Percentiles rank a stretch among this genome's conserved stretches.
Conservation (phyloP, 64 coral and sea anemone species). For the Cladopsammia gracilis region DNA sequence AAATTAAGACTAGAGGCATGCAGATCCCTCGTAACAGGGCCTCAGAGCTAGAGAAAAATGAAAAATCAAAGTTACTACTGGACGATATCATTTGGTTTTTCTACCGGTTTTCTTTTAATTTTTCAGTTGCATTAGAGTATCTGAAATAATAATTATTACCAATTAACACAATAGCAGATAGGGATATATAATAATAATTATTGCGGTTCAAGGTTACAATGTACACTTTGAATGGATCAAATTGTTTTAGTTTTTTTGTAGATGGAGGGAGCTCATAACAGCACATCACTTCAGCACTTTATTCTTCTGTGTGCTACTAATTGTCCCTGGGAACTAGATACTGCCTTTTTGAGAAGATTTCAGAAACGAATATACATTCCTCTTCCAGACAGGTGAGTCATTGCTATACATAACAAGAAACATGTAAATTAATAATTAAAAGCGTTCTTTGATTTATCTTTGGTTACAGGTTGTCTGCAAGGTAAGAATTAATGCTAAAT, state of each 20-base stretch:
- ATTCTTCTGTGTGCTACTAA: slow-evolving; percentile 98
- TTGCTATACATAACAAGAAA: not conserved
- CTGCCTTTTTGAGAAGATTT: slow-evolving; percentile 95
- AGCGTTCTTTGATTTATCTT: too few species aligned
- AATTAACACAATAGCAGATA: too few species aligned
- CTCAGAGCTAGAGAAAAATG: too few species aligned
- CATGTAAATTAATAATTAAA: not conserved
- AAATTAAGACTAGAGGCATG: too few species aligned
- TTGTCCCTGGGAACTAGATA: slow-evolving; percentile 98
- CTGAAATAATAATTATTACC: too few species aligned
- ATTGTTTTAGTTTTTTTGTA: slow-evolving; percentile 52
- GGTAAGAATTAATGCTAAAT: too few species aligned
- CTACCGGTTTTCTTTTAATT: too few species aligned
- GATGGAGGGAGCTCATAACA: slow-evolving; percentile 90
- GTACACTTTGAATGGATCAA: not conserved
- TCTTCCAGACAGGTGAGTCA: slow-evolving; percentile 86
- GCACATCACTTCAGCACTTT: slow-evolving; percentile 58
- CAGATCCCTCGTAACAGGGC: too few species aligned
- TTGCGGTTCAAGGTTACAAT: not conserved
- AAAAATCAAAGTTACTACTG: too few species aligned
- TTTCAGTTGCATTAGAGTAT: too few species aligned
- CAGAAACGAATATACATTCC: slow-evolving; percentile 98
- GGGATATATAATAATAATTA: not conserved
- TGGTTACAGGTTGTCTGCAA: too few species aligned
- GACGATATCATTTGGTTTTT: too few species aligned